Conservation (phyloP, 2,113 vertebrate species). For the Capricornis sumatraensis region DNA sequence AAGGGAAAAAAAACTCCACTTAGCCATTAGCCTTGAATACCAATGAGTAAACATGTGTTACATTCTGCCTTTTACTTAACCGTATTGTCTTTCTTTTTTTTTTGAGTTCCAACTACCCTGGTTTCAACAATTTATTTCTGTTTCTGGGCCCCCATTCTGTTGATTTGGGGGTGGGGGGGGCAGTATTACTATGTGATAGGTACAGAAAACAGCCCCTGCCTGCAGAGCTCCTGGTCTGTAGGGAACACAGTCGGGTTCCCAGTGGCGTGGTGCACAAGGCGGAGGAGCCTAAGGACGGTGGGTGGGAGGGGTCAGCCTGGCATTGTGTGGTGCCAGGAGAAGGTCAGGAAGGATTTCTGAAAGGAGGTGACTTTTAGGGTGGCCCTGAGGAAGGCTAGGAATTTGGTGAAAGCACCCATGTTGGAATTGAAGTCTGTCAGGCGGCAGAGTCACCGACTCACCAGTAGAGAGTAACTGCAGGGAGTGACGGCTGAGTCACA, state of each 20-base stretch:
- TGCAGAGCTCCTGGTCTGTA: not conserved
- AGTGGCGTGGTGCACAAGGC: not conserved
- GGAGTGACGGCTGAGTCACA: not conserved
- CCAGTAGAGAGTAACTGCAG: not conserved
- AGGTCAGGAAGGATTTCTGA: not conserved
- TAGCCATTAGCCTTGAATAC: not conserved
- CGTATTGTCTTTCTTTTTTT: not conserved
- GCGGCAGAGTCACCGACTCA: not conserved
- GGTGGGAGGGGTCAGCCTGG: not conserved
- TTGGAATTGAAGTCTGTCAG: not conserved
- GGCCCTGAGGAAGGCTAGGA: not conserved
- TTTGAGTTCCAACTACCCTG: not conserved
- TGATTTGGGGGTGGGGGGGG: not conserved
- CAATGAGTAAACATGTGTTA: not conserved
- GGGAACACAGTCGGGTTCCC: not conserved
- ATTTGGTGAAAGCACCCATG: not conserved
- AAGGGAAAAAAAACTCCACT: not conserved
- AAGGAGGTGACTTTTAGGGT: not conserved
- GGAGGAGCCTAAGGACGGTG: not conserved
- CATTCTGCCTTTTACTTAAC: not conserved
- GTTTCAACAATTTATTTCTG: not conserved
- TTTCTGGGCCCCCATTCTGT: not conserved
- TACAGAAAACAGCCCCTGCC: not conserved
- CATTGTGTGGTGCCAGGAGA: not conserved
- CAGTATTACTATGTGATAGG: not conserved